Base-by-base conservation (phyloP, 30 jellyfish, hydroid and myxozoan genomes). In the Calvadosia cruxmelitensis region DNA sequence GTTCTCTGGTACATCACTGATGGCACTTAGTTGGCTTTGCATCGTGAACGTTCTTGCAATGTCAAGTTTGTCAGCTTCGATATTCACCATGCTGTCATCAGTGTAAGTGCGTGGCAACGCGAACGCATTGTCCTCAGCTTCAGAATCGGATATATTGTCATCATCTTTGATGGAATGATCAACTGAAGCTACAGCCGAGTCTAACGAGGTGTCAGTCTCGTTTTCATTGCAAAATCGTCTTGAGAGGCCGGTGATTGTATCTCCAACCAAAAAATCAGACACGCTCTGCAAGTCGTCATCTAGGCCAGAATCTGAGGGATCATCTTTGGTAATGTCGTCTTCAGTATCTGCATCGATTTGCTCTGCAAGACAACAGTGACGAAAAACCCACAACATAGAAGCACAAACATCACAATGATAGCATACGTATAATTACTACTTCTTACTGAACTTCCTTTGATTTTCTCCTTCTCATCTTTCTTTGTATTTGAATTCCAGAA, bases 61-160 rank as follows among this genome's bases (percentile, higher is more conserved):
- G 10, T 42, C 57, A 5, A 42, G 20, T 42, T 42, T 42, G 50
- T 31, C 70, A 23, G 33, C 23, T 27, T 70, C 78, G 20, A 85
- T 85, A 32, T 85, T 71, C 25, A 85, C 96, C 62, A 63, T 79
- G 7, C 96, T 86, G 1, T 80, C 95, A 13, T 76, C 84, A 2
- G 95, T 89, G 73, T 89, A 89, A 29, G 95, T 89, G 31, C 95
- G 80, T 29, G 98, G 98, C 53, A 89, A 64, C 12, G 53, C 36
- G 2, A 89, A 68, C 1, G 84, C 94, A 13, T 67, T 84, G 29
- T 89, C 98, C 33, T 80, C 93, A 2, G 29, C 74, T 23, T 1
- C 76, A 2, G 20, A 5, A 42, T 42, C 57, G 15, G 20, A 5
- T 5, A 5, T 20, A 20, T 42, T 42, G 20, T 42, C 57, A 5